Evolutionary conservation across 92 coral and sea anemone species (phyloP), one percentile per base, ranked within the genome.

Genomic region (Epizoanthus scotinus): DNA sequence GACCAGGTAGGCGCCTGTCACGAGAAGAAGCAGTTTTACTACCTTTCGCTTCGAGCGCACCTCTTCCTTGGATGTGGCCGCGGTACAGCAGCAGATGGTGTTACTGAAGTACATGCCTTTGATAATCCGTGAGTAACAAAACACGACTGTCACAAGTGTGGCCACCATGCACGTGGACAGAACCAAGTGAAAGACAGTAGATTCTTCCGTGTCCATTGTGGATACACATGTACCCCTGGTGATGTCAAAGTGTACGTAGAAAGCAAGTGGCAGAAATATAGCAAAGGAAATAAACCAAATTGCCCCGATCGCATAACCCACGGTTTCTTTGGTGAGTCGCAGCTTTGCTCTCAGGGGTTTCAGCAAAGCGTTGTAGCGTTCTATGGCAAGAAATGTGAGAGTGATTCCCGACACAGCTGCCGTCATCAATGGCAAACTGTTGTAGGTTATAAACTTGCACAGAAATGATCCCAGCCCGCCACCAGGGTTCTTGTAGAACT

Each of bases 391-490:
- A 47, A 47, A 47, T 9, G 52, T 47, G 52, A 47, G 52, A 10
- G 52, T 47, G 1, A 47, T 47, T 13, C 52, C 52, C 2, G 52
- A 47, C 52, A 47, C 52, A 13, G 52, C 52, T 8, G 52, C 52
- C 10, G 52, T 47, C 52, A 69, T 19, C 54, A 38, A 44, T 0
- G 74, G 74, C 13, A 69, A 20, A 34, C 55, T 42, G 56, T 69
- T 69, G 26, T 36, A 42, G n/a, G 58, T 69, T 44, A 69, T 69
- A 49, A 69, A 69, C 29, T 69, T 69, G 74, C 74, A 69, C 74
- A 69, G 54, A 69, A 69, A 38, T 20, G 74, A 69, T 0, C 74
- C 74, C 2, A 69, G 17, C 0, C 19, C 7, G 3, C 74, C 74
- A 3, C 74, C 74, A 12, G 74, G 74, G 9, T 69, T 69, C 19